Conservation (phyloP, 1,140 invertebrate genomes). For the Dolichoris vasculosae region DNA sequence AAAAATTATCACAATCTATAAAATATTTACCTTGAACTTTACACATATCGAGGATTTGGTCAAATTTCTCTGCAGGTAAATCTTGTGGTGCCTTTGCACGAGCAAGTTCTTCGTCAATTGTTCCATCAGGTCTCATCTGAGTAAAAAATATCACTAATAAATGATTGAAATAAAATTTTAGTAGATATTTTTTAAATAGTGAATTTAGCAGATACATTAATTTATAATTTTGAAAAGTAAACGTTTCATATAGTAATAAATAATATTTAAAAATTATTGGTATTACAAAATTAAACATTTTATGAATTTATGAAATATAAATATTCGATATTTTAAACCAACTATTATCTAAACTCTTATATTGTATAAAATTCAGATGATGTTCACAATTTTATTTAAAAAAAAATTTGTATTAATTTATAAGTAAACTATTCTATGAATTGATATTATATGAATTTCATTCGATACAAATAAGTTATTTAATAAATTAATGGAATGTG, state of each 20-base stretch:
- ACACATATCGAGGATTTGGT: conserved; percentile 27
- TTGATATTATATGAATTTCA: background rate
- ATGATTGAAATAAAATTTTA: background rate
- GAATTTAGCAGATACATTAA: background rate
- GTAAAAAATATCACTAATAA: background rate
- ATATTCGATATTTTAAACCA: too few relatives aligned
- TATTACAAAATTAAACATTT: background rate
- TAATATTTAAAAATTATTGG: background rate
- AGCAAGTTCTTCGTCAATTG: conserved; percentile 57
- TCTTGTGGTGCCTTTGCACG: conserved; percentile 56
- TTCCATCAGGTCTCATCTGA: conserved; percentile 61
- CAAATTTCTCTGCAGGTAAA: conserved; percentile 34
- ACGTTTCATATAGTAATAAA: background rate
- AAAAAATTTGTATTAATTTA: background rate
- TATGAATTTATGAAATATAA: too few relatives aligned
- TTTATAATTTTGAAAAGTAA: too few relatives aligned
- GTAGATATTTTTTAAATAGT: background rate
- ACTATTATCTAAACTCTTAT: too few relatives aligned
- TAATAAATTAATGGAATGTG: background rate
- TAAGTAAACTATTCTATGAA: background rate
- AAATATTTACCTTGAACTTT: conserved; percentile 5
- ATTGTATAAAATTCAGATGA: too few relatives aligned
- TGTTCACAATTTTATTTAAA: too few relatives aligned
- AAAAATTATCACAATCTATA: background rate
- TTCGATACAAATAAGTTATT: too few relatives aligned